phyloP scores from a whole-genome alignment of 2,113 vertebrate genomes.

The Anarrhichthys ocellatus region DNA sequence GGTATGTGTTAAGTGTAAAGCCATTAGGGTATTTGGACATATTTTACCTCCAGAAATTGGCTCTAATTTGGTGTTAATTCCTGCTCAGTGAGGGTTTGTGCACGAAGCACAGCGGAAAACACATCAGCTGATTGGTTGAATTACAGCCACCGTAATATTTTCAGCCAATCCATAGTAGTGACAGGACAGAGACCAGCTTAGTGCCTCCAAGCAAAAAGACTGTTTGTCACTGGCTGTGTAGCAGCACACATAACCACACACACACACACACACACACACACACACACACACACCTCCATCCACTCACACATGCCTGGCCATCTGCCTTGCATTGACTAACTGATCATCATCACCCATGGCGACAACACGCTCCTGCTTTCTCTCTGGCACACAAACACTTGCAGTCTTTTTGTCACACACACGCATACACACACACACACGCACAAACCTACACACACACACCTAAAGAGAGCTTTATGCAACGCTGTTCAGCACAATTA shows the following conservation, averaged over 20 bases:
- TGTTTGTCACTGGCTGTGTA: conserved; percentile 32
- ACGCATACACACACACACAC: conserved; percentile 31
- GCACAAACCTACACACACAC: conserved; percentile 20
- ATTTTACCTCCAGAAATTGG: conserved; percentile 56
- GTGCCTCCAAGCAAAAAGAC: conserved; percentile 45
- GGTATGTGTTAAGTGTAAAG: conserved; percentile 41
- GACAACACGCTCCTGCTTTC: conserved; percentile 45
- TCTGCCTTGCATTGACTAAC: conserved; percentile 58
- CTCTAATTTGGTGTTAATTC: conserved; percentile 62
- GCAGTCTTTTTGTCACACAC: conserved; percentile 1
- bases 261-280: conserved; percentile 35
- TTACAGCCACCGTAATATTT: conserved; percentile 55
- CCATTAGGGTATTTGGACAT: conserved; percentile 45
- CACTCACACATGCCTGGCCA: conserved; percentile 28
- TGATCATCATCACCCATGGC: conserved; percentile 55
- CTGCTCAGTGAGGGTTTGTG: conserved; percentile 35
- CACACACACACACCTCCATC: conserved; percentile 18
- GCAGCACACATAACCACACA: conserved; percentile 44
- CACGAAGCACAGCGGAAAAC: conserved; percentile 37
- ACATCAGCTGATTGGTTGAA: conserved; percentile 63
- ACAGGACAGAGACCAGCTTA: conserved; percentile 43
- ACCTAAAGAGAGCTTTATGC: conserved; percentile 21
- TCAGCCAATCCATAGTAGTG: conserved; percentile 58
- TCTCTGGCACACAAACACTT: conserved; percentile 7
- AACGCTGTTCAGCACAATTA: conserved; percentile 1